A percentile compares a stretch with the other conserved stretches of the same genome.
phyloP scores from a whole-genome alignment of 23 tunicate species.

The Halocynthia roretzi region DNA sequence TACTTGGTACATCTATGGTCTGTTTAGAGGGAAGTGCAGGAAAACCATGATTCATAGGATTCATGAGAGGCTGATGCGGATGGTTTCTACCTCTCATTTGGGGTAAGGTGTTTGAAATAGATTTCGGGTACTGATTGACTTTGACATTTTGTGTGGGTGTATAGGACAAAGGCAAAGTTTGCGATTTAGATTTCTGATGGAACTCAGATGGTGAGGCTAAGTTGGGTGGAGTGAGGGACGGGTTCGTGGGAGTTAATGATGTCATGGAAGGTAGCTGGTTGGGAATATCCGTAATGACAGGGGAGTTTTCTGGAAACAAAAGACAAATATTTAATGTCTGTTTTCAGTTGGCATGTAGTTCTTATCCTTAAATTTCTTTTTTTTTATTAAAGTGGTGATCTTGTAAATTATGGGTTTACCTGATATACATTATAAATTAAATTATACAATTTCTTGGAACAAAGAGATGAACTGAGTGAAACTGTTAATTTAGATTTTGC shows the following conservation, averaged over 20 bases:
- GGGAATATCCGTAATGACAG: background rate
- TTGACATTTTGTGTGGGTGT: background rate
- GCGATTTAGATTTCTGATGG: background rate
- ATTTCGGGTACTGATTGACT: conserved; percentile 1
- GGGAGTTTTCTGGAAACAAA: background rate
- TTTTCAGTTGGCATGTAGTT: too few relatives aligned
- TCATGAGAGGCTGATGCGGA: background rate
- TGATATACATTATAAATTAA: too few relatives aligned
- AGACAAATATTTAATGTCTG: background rate
- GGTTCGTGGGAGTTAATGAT: too few relatives aligned
- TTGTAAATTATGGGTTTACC: too few relatives aligned
- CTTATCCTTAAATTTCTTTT: too few relatives aligned
- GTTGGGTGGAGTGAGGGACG: too few relatives aligned
- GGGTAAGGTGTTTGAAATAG: background rate
- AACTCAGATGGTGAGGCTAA: background rate
- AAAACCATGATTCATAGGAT: background rate
- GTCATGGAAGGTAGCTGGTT: background rate
- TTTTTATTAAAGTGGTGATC: too few relatives aligned
- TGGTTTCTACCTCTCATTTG: background rate
- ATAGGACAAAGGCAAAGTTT: conserved; percentile 2
- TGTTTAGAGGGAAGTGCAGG: background rate
- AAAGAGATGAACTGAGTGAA: too few relatives aligned
- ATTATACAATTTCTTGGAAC: too few relatives aligned
- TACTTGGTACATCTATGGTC: background rate
- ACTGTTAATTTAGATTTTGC: too few relatives aligned